Percentiles rank a stretch among this genome's conserved stretches.
phyloP scores from a whole-genome alignment of 2,797 vertebrate genomes.

The Trematomus bernacchii region DNA sequence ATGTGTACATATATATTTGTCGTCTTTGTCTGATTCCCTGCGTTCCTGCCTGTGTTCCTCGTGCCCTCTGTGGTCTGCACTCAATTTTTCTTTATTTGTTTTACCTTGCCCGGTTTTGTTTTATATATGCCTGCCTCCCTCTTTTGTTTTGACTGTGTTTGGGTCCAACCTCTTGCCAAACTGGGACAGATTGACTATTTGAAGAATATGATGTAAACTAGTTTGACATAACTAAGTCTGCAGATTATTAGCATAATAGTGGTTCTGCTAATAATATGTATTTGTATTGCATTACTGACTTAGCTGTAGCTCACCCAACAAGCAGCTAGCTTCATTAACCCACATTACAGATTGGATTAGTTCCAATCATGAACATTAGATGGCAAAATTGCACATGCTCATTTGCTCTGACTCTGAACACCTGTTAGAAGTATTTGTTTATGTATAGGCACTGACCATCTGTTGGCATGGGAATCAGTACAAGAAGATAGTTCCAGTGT shows the following conservation, averaged over 20 bases:
- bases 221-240: neutral
- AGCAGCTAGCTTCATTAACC: neutral
- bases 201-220: neutral
- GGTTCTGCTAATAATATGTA: neutral
- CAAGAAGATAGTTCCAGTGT: neutral
- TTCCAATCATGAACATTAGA: conserved; percentile 29
- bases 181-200: neutral
- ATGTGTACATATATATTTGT: no score
- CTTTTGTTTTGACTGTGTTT: no score
- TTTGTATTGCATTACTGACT: neutral
- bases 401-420: conserved; percentile 1
- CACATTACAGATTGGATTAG: neutral
- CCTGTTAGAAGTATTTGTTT: conserved; percentile 2
- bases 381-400: conserved; percentile 13
- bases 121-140: no score
- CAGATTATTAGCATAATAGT: neutral
- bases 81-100: no score
- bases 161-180: no score
- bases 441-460: neutral
- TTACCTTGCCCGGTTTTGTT: no score
- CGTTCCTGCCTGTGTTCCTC: no score
- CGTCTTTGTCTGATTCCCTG: no score
- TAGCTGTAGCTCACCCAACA: conserved; percentile 2
- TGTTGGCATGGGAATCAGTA: conserved; percentile 24
- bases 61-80: no score